Conservation (phyloP, 2,888 invertebrate genomes). For the Stenichneumon culpator region DNA sequence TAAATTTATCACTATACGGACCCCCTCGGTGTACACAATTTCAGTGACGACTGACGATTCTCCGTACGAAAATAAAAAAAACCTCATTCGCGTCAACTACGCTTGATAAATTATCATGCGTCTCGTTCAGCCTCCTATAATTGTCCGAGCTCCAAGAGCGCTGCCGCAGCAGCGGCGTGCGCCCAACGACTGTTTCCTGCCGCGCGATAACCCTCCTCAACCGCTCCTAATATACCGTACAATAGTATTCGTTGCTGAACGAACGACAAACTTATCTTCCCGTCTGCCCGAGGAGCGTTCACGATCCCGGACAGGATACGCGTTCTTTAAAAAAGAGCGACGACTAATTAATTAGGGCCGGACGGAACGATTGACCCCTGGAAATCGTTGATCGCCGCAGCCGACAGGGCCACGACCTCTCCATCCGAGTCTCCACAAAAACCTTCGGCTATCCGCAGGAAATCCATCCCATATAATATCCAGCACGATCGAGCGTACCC, state of each 20-base stretch:
- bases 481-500: neutral
- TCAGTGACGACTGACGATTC: neutral
- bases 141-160: conserved; percentile 28
- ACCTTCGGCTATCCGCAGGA: neutral
- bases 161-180: neutral
- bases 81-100: neutral
- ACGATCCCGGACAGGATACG: conserved; percentile 43
- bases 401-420: neutral
- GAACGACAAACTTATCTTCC: conserved; percentile 42
- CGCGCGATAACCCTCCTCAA: conserved; percentile 54
- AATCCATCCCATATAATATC: neutral
- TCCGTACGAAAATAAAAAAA: neutral
- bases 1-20: neutral
- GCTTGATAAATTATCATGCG: conserved; percentile 10
- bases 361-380: conserved; percentile 82
- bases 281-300: conserved; percentile 17
- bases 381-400: conserved; percentile 71
- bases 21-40: neutral
- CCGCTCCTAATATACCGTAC: conserved; percentile 35
- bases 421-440: neutral
- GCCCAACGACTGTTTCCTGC: conserved; percentile 54
- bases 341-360: conserved; percentile 81
- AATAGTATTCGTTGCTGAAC: conserved; percentile 13
- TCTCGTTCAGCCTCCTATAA: conserved; percentile 32
- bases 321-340: conserved; percentile 60